phyloP scores from a whole-genome alignment of 2,113 vertebrate genomes.

The Antennarius striatus region DNA sequence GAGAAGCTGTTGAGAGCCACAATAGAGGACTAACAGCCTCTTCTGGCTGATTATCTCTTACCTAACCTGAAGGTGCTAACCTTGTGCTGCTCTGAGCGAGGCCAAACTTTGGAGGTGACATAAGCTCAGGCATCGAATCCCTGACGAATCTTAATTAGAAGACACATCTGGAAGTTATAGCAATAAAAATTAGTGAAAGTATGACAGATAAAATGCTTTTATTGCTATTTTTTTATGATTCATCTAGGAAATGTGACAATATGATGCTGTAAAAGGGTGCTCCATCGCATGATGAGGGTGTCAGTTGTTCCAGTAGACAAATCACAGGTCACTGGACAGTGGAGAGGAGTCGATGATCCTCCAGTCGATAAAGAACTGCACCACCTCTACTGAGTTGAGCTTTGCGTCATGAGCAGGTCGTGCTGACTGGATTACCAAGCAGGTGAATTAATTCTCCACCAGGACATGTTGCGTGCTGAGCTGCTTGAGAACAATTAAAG shows the following conservation, averaged over 20 bases:
- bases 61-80: constrained; percentile 62
- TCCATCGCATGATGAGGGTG: too few relatives aligned
- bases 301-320: too few relatives aligned
- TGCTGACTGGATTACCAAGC: constrained; percentile 63
- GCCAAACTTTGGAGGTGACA: constrained; percentile 30
- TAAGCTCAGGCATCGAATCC: constrained; percentile 18
- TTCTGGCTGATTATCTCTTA: constrained; percentile 75
- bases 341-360: constrained; percentile 29
- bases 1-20: constrained; percentile 36
- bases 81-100: constrained; percentile 37
- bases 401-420: constrained; percentile 60
- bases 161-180: constrained; percentile 1
- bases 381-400: constrained; percentile 14
- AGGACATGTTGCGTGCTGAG: constrained; percentile 56
- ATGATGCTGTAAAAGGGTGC: too few relatives aligned
- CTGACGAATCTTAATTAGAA: constrained; percentile 3
- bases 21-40: constrained; percentile 41
- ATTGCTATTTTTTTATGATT: too few relatives aligned
- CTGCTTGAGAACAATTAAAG: constrained; percentile 12
- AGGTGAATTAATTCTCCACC: constrained; percentile 68
- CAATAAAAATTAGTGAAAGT: too few relatives aligned
- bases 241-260: too few relatives aligned
- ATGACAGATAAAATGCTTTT: too few relatives aligned
- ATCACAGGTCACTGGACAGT: constrained; percentile 4
- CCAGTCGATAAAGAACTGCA: constrained; percentile 25